Base-by-base conservation (phyloP, 2,113 vertebrate species). In the Gallinago media region DNA sequence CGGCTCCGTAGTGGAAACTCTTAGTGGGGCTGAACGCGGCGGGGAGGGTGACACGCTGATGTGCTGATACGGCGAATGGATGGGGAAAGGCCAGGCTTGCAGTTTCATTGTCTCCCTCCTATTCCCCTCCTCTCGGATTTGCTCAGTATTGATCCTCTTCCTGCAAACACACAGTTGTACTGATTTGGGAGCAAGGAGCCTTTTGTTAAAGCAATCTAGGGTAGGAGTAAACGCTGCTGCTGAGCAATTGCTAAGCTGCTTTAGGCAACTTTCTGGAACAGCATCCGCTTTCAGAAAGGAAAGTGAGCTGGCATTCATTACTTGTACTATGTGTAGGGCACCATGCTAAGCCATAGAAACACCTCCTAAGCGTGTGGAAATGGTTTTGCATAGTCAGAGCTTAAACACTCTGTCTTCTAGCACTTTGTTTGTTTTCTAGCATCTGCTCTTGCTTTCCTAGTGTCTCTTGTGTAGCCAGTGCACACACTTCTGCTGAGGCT, bases 71-170 rank as follows among this genome's bases (percentile, higher is more conserved):
- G 56, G 72, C 74, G 68, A 31, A 55, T 52, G 34, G 77, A 50
- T 40, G 56, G 74, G 78, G 84, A 90, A 94, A 52, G 31, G 91
- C 94, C 92, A 27, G 84, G 76, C 65, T 89, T 92, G 95, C 86
- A 92, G 55, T 94, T 96, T 92, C 71, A 91, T 89, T 96, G 87
- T 96, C 68, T 94, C 27, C 25, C 56, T 91, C 8, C 54, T 73
- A 13, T 81, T 47, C 58, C 85, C 36, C 67, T 88, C 59, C 11
- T 3, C 73, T 91, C 0, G 0, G 38, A 66, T 94, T 88, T 91
- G 59, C 50, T 70, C 52, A 2, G 50, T 74, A 76, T 54, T 72
- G 83, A 89, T 94, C 77, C 80, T 85, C 17, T 62, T 89, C 32
- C 40, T 72, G 16, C 61, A 78, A 87, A 84, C 31, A 50, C 36